Evolutionary conservation across 2,888 invertebrate species (phyloP).

Genomic region (Tenthredo distinguenda): DNA sequence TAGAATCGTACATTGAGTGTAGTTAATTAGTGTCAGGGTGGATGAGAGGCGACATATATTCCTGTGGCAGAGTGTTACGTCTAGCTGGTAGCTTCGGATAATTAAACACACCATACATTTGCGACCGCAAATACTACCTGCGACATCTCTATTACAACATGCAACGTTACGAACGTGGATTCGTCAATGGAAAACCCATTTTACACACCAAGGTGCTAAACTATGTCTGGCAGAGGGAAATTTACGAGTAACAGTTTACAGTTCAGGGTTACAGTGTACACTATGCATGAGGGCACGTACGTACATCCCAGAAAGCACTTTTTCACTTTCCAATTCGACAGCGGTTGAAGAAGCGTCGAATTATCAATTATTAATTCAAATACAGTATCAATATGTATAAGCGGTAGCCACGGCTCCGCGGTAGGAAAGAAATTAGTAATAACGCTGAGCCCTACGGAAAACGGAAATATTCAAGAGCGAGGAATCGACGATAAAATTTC

Average conservation of each 20-base stretch:
- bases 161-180: neutral
- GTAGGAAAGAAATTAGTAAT: conserved; percentile 18
- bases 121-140: neutral
- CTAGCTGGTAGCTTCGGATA: neutral
- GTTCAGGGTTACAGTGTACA: neutral
- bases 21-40: neutral
- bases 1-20: neutral
- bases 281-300: conserved; percentile 28
- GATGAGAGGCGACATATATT: neutral
- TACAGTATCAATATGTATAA: conserved; percentile 39
- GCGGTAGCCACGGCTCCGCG: neutral
- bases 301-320: neutral
- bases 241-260: conserved; percentile 19
- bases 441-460: neutral
- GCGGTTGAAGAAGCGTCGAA: neutral
- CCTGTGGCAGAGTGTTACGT: neutral
- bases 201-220: conserved; percentile 10
- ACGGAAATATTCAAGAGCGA: neutral
- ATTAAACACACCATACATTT: neutral
- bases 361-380: conserved; percentile 43
- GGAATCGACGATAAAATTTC: conserved; percentile 2
- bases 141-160: conserved; percentile 4
- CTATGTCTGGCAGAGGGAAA: neutral
- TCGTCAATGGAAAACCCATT: conserved; percentile 6
- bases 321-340: conserved; percentile 9